phyloP scores from a whole-genome alignment of 2,797 vertebrate species.

The Hylomyscus alleni region DNA sequence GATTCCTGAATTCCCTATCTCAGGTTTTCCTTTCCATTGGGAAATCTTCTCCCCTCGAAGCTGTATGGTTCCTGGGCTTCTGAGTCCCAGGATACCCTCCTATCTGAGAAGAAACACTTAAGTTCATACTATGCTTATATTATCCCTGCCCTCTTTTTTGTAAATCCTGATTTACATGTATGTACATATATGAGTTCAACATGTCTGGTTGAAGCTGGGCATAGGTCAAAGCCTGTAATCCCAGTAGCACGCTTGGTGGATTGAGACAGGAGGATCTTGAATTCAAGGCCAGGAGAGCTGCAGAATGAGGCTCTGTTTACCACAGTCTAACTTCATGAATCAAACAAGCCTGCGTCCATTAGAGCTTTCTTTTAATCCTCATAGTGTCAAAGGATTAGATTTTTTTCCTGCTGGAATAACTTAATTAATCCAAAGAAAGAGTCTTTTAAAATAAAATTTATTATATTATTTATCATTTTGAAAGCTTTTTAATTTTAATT shows the following conservation, averaged over 20 bases:
- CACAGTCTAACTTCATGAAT: neutral
- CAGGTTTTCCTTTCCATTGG: no score
- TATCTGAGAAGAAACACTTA: no score
- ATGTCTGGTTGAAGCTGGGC: neutral
- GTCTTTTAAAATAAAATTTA: neutral
- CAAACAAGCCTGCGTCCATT: neutral
- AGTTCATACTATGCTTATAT: no score
- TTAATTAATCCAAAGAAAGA: neutral
- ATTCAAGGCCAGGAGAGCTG: neutral
- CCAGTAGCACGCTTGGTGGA: no score
- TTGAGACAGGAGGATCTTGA: neutral
- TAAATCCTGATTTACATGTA: neutral
- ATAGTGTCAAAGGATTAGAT: neutral
- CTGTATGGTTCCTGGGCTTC: no score
- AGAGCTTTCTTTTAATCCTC: constrained; percentile 13
- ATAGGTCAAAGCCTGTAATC: no score
- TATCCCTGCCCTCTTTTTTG: no score
- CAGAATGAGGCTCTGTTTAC: neutral
- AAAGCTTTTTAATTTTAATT: neutral
- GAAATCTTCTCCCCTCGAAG: no score
- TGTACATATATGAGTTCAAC: neutral
- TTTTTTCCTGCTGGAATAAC: neutral
- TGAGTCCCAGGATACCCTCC: no score
- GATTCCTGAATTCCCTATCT: no score
- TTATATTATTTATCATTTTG: neutral